Evolutionary conservation across 2,888 invertebrate genomes (phyloP), one percentile per base, ranked within the genome.

Genomic region (Drosophila vallismaia): DNA sequence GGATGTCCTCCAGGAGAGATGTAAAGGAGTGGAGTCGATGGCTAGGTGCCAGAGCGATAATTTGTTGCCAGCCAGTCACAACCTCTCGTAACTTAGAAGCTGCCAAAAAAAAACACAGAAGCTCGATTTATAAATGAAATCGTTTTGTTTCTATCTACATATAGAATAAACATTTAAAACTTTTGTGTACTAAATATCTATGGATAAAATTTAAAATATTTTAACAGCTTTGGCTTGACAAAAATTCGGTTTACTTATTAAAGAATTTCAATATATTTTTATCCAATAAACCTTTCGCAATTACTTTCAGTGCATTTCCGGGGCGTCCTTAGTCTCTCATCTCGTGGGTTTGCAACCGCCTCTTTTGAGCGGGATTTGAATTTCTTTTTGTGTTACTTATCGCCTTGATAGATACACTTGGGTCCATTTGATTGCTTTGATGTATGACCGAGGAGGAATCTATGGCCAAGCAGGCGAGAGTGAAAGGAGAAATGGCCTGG

Each of bases 401-500:
- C 53, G 60, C 56, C 58, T 56, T 68, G 71, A 77, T 80, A 67
- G 81, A 76, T 72, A 54, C 70, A 73, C 66, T 70, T 59, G 74
- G 62, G 55, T 70, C 60, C 74, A 59, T 76, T 76, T 77, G 74
- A 80, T 77, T 77, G 78, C 81, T 80, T 77, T 78, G 77, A 78
- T 78, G 81, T 80, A 72, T 77, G 63, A 63, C 70, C 19, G 9
- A 33, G 40, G 28, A 33, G 64, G 54, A 63, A 53, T 45, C 19
- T 19, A 19, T 19, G 19, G 19, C 19, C 19, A 19, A 54, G 56
- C 46, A 36, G 2, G 36, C 33, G 56, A 24, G n/a, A 40, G 58
- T 24, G 24, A 31, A 54, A 12, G 3, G 24, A 29, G 50, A 62
- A 31, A 7, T 19, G 44, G 24, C 9, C 24, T 9, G 9, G 4